Conservation (phyloP, 2,797 vertebrate genomes). For the Salmo trutta region DNA sequence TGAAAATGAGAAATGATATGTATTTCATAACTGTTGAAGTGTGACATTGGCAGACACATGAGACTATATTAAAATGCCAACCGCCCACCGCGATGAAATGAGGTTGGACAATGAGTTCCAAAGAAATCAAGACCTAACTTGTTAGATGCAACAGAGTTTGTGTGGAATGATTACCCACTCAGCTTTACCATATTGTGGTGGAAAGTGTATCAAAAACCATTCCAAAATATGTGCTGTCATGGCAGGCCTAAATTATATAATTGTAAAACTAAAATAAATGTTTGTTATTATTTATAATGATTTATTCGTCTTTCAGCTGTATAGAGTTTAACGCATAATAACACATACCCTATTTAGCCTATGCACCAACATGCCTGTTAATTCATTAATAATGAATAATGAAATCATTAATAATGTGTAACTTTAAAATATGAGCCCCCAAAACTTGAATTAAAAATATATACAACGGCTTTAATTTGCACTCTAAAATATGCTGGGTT, state of each 20-base stretch:
- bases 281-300: not conserved
- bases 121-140: slow-evolving; percentile 1
- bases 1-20: not conserved
- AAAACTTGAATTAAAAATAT: no score
- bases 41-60: not conserved
- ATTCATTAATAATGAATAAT: no score
- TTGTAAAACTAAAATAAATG: not conserved
- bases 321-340: not conserved
- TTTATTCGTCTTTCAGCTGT: not conserved
- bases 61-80: not conserved
- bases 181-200: not conserved
- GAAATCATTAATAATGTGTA: no score
- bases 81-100: not conserved
- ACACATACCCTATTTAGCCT: no score
- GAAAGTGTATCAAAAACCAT: not conserved
- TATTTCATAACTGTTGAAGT: slow-evolving; percentile 17
- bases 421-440: no score
- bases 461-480: no score
- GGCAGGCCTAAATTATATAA: not conserved
- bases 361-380: no score
- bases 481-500: no score
- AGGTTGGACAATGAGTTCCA: not conserved
- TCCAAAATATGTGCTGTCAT: not conserved
- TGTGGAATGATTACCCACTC: not conserved
- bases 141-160: not conserved